Base-by-base conservation (phyloP, 1,140 invertebrate genomes). In the Copidosoma floridanum region DNA sequence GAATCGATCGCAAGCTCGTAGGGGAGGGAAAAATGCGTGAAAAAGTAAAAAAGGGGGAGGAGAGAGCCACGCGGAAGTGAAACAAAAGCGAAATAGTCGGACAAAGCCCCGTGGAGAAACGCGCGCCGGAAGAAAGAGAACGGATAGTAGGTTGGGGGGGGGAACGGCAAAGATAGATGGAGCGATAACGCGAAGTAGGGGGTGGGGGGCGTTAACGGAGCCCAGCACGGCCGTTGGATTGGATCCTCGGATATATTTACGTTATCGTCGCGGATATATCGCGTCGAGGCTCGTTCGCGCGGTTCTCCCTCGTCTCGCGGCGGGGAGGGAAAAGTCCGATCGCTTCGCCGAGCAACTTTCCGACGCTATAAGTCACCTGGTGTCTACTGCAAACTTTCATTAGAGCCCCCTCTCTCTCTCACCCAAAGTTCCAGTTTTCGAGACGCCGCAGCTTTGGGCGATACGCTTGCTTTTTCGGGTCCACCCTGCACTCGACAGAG, bases 361-460 rank as follows among this genome's bases (percentile, higher is more conserved):
- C 41, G 41, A 47, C 47, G 38, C 50, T 53, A 47, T 53, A 59
- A 59, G 38, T 59, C 40, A 53, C 57, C 48, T 27, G 48, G 32
- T 47, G 41, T 54, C 50, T 60, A 48, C 51, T 60, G 58, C 41
- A 60, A 60, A 54, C 51, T 60, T 60, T 54, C 51, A 60, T 53
- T 60, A 60, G 43, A 41, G 35, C 48, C 8, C 26, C 14, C 29
- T 14, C n/a, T 21, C 24, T n/a, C 23, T 14, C n/a, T 24, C 41
- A 35, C 41, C 29, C 35, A 43, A 47, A 56, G 41, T 56, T 48
- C 54, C 32, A 47, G 54, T 40, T 57, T 47, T 35, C 44, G 37
- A 23, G 32, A 53, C 21, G 23, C 46, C 44, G 5, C 44, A n/a
- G 11, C 14, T 43, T 8, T 32, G 24, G 40, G 32, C 32, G 40